A percentile compares a stretch with the other conserved stretches of the same genome.
Evolutionary conservation across 2,888 invertebrate species (phyloP).

Genomic region (Notodromas monacha): DNA sequence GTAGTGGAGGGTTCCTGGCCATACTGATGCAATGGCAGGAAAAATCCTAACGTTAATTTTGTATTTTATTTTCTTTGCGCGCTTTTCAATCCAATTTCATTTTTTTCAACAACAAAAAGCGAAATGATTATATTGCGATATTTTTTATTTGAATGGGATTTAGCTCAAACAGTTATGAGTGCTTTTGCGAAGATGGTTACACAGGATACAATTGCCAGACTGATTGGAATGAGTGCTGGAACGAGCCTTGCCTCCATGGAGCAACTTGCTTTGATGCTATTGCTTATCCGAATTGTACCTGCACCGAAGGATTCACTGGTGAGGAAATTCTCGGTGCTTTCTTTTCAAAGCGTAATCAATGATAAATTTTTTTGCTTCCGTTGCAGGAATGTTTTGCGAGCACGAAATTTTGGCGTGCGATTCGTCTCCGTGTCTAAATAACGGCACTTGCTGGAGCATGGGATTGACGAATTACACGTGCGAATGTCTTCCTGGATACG

Average conservation of each 20-base stretch:
- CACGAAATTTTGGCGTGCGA: constrained; percentile 52
- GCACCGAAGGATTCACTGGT: constrained; percentile 54
- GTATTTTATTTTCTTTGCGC: no score
- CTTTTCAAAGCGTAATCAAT: constrained; percentile 11
- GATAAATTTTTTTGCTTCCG: no score
- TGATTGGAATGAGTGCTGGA: constrained; percentile 82
- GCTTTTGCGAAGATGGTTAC: constrained; percentile 73
- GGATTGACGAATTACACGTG: constrained; percentile 11
- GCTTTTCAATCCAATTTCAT: no score
- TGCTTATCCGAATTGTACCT: constrained; percentile 53
- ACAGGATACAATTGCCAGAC: constrained; percentile 68
- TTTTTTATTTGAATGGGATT: no score
- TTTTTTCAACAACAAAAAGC: no score
- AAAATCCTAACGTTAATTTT: no score
- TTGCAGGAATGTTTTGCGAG: constrained; percentile 47
- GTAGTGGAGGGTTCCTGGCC: no score
- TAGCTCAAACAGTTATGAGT: no score
- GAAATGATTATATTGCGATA: no score
- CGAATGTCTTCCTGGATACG: constrained; percentile 11
- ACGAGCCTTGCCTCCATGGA: constrained; percentile 50
- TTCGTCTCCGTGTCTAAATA: constrained; percentile 54
- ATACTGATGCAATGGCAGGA: no score
- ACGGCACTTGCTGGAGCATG: constrained; percentile 46
- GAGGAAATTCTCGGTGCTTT: constrained; percentile 13
- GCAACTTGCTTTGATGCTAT: constrained; percentile 54